These are phyloP conservation scores for Prolemur simus DNA, from an alignment of 2,113 vertebrate species.

Conservation along the genomic window DNA sequence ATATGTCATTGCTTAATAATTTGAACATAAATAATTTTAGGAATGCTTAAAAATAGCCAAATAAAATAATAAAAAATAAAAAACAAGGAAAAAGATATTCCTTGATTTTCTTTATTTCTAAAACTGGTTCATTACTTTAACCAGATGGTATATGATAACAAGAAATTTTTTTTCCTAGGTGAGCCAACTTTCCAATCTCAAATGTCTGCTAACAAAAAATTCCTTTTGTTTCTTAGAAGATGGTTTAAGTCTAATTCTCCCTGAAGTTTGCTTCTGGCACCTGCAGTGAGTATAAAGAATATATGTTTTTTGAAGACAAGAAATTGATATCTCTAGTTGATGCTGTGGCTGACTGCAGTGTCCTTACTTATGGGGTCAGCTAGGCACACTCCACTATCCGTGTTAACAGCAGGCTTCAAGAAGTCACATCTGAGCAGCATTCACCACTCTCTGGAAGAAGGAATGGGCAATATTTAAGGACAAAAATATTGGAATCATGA, in stretches of 20 bases:
- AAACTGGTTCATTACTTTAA: constrained; percentile 52
- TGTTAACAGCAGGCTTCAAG: background rate
- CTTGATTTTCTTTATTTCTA: background rate
- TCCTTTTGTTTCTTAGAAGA: background rate
- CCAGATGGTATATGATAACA: background rate
- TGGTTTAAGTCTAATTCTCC: background rate
- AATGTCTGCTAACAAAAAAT: background rate
- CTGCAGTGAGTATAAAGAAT: background rate
- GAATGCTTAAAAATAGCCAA: background rate
- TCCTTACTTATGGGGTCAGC: background rate
- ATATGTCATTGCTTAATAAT: background rate
- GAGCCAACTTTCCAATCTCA: background rate
- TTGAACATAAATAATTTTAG: background rate
- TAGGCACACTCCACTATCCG: background rate
- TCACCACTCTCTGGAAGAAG: background rate
- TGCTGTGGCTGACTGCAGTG: background rate
- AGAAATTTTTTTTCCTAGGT: background rate
- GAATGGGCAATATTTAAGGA: background rate
- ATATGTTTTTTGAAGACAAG: background rate
- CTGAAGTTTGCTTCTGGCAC: constrained; percentile 1
- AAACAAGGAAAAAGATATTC: background rate
- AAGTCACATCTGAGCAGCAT: background rate
- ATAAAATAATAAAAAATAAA: background rate
- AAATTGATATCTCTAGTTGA: background rate
- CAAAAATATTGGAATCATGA: constrained; percentile 19